phyloP scores from a whole-genome alignment of 2,113 vertebrate genomes.

The Lutjanus erythropterus region DNA sequence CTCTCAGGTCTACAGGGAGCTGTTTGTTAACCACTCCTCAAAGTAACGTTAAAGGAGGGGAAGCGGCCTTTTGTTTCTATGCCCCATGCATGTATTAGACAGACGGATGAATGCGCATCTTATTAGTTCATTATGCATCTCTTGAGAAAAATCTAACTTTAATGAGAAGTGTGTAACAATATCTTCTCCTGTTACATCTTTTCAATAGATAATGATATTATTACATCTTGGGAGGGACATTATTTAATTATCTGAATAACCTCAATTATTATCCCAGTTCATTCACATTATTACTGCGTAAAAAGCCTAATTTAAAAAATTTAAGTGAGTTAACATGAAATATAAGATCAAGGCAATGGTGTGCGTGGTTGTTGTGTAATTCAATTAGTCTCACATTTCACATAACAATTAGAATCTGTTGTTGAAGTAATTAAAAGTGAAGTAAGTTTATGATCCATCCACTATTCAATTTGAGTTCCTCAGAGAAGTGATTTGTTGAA shows the following conservation, averaged over 20 bases:
- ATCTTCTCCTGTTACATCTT: slow-evolving; percentile 16
- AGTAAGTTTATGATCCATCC: neutral
- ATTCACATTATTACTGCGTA: neutral
- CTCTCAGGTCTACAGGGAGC: no score
- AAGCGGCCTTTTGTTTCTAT: no score
- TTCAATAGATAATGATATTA: slow-evolving; percentile 30
- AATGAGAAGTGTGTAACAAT: slow-evolving; percentile 32
- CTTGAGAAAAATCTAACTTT: slow-evolving; percentile 23
- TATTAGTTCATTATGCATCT: slow-evolving; percentile 10
- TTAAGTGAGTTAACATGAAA: slow-evolving; percentile 35
- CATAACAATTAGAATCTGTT: slow-evolving; percentile 29
- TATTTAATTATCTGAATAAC: slow-evolving; percentile 39
- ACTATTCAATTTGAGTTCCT: neutral
- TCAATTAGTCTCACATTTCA: slow-evolving; percentile 25
- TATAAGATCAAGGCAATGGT: slow-evolving; percentile 11
- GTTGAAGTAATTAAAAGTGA: slow-evolving; percentile 26
- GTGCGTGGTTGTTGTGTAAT: neutral
- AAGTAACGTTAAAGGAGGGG: no score
- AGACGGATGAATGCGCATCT: neutral
- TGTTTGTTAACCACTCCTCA: no score
- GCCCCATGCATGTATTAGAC: no score
- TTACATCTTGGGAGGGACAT: slow-evolving; percentile 24
- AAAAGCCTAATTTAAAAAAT: slow-evolving; percentile 28
- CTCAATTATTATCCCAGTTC: slow-evolving; percentile 24
- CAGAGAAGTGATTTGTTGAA: slow-evolving; percentile 17